These are phyloP conservation scores for Larimichthys crocea DNA, from an alignment of 2,113 vertebrate genomes.

Conservation along the genomic window DNA sequence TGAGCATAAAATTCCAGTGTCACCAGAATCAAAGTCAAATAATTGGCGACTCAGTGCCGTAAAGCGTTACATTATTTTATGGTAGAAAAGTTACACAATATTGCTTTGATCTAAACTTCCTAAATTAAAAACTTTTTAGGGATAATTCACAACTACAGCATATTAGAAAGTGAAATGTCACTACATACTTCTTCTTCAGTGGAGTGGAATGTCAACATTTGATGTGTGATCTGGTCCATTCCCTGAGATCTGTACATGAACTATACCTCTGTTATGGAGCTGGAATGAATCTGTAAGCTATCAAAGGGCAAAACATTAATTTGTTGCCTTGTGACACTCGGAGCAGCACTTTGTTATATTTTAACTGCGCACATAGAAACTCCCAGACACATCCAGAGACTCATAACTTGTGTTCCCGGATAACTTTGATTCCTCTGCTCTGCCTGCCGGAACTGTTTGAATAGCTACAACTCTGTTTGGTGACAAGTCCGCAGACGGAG, in stretches of 20 bases:
- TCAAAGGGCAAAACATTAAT: slow-evolving; percentile 54
- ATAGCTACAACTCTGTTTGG: slow-evolving; percentile 48
- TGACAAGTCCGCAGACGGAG: slow-evolving; percentile 61
- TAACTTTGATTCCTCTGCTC: slow-evolving; percentile 31
- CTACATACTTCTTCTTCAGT: not conserved
- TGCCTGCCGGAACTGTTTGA: slow-evolving; percentile 39
- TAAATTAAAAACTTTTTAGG: slow-evolving; percentile 24
- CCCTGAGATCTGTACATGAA: slow-evolving; percentile 11
- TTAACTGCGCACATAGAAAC: slow-evolving; percentile 28
- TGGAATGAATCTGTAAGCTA: slow-evolving; percentile 30
- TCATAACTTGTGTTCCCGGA: slow-evolving; percentile 39
- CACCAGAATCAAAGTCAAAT: too few species aligned
- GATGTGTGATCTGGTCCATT: slow-evolving; percentile 27
- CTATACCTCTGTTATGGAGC: slow-evolving; percentile 19
- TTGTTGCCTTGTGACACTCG: slow-evolving; percentile 29
- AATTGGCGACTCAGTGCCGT: too few species aligned
- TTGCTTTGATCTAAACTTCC: slow-evolving; percentile 14
- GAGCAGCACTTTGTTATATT: slow-evolving; percentile 44
- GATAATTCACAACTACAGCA: slow-evolving; percentile 16
- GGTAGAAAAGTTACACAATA: too few species aligned
- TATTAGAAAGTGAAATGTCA: slow-evolving; percentile 48
- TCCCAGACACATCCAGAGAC: slow-evolving; percentile 38
- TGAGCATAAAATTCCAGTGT: too few species aligned
- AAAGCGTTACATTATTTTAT: too few species aligned
- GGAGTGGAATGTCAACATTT: slow-evolving; percentile 43